Conservation (phyloP, 1,140 invertebrate genomes). For the Sycophila sp. region DNA sequence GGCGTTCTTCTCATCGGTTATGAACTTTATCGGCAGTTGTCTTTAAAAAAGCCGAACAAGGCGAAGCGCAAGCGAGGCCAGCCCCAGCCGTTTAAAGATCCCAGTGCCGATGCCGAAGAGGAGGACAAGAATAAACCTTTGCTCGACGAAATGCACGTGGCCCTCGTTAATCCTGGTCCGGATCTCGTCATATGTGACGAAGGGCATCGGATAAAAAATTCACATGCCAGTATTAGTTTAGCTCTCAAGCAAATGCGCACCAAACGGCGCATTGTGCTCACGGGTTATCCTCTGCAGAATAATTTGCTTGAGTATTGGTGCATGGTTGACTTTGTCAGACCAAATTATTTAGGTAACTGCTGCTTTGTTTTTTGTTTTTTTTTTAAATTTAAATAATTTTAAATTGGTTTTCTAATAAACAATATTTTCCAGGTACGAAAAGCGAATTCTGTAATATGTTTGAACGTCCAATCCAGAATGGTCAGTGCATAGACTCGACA, state of each 20-base stretch:
- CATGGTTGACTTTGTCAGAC: constrained; percentile 96
- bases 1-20: constrained; percentile 98
- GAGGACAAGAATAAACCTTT: constrained; percentile 86
- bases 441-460: constrained; percentile 97
- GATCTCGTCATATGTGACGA: constrained; percentile 96
- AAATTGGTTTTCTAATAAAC: background rate
- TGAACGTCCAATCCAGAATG: constrained; percentile 93
- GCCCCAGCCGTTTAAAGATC: constrained; percentile 57
- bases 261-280: constrained; percentile 88
- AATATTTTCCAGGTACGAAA: constrained; percentile 72
- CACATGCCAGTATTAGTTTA: constrained; percentile 91
- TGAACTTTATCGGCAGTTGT: constrained; percentile 92
- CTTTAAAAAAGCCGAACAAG: constrained; percentile 75
- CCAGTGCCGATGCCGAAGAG: constrained; percentile 68
- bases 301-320: constrained; percentile 97
- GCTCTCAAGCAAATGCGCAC: constrained; percentile 92
- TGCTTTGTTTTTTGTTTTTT: too few species aligned
- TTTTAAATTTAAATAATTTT: background rate
- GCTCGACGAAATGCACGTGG: constrained; percentile 86
- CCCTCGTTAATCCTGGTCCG: constrained; percentile 90
- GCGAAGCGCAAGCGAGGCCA: constrained; percentile 62
- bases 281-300: constrained; percentile 97
- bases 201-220: constrained; percentile 96
- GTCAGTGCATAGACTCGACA: constrained; percentile 92
- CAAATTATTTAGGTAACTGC: constrained; percentile 87